phyloP scores from a whole-genome alignment of 2,797 vertebrate species.

The Sebastes vulpes region DNA sequence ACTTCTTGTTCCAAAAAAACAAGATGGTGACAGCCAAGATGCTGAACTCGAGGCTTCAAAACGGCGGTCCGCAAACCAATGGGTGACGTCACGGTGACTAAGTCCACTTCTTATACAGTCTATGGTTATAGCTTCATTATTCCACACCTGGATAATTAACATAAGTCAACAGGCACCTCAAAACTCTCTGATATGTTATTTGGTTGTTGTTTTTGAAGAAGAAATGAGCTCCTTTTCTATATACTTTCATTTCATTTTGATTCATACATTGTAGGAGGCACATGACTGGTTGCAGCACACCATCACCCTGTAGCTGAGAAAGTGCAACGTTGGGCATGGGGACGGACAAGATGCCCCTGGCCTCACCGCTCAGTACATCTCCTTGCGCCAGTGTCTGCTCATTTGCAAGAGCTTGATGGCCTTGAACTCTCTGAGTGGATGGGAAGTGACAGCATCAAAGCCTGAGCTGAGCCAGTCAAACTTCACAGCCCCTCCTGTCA shows the following conservation, averaged over 20 bases:
- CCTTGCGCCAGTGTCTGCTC: constrained; percentile 64
- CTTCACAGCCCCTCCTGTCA: constrained; percentile 77
- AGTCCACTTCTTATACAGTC: not conserved
- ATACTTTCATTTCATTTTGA: not conserved
- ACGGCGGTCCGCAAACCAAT: not conserved
- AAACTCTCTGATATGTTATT: not conserved
- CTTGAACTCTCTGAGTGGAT: constrained; percentile 85
- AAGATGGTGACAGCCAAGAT: not conserved
- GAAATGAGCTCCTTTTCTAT: not conserved
- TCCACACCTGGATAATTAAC: not conserved
- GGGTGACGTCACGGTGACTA: not conserved
- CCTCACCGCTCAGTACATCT: constrained; percentile 45
- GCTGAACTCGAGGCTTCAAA: not conserved
- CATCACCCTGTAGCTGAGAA: constrained; percentile 8
- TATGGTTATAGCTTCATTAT: not conserved
- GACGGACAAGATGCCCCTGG: constrained; percentile 51
- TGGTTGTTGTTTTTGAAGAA: rapidly evolving
- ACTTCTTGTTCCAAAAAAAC: no score
- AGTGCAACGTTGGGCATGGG: constrained; percentile 24
- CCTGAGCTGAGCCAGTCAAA: constrained; percentile 84
- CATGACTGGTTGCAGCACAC: not conserved
- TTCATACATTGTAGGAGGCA: not conserved
- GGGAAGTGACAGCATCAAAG: constrained; percentile 87
- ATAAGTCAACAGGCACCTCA: not conserved
- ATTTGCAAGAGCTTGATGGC: constrained; percentile 84